Evolutionary conservation across 92 coral and sea anemone species (phyloP).

Genomic region (Palythoa caribaeorum): DNA sequence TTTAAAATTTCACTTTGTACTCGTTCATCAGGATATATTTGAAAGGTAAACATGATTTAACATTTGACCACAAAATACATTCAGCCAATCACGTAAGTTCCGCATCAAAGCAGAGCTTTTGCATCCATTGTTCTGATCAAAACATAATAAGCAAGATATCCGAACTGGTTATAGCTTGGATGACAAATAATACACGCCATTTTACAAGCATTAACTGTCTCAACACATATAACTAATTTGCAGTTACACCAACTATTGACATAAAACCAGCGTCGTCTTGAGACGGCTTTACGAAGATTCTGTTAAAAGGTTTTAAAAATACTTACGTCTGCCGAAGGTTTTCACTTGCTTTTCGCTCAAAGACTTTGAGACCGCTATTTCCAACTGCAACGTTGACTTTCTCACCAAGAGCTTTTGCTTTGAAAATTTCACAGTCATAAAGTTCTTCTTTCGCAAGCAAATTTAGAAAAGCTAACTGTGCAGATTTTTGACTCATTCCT

Average conservation of each 20-base stretch:
- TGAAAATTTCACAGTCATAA: constrained; percentile 91
- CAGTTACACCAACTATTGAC: neutral
- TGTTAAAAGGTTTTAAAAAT: neutral
- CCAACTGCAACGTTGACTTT: constrained; percentile 93
- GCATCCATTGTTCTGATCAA: constrained; percentile 27
- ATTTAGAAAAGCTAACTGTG: constrained; percentile 82
- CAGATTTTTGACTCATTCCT: constrained; percentile 80
- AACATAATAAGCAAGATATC: neutral
- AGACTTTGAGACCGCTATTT: constrained; percentile 83
- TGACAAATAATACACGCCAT: neutral
- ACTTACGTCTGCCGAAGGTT: constrained; percentile 94
- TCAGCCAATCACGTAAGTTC: constrained; percentile 22
- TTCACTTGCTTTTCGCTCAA: constrained; percentile 81
- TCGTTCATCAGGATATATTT: neutral
- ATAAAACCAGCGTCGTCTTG: neutral
- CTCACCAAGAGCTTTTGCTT: constrained; percentile 90
- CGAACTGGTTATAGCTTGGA: neutral
- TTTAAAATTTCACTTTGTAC: neutral
- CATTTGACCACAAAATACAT: neutral
- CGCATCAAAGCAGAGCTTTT: neutral
- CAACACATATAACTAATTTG: neutral
- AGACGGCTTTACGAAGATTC: neutral
- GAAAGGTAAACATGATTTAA: neutral
- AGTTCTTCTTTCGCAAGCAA: constrained; percentile 90
- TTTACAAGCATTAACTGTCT: constrained; percentile 5